These are phyloP conservation scores for Drosophila pallidifrons DNA, from an alignment of 1,140 invertebrate genomes.

Conservation along the genomic window DNA sequence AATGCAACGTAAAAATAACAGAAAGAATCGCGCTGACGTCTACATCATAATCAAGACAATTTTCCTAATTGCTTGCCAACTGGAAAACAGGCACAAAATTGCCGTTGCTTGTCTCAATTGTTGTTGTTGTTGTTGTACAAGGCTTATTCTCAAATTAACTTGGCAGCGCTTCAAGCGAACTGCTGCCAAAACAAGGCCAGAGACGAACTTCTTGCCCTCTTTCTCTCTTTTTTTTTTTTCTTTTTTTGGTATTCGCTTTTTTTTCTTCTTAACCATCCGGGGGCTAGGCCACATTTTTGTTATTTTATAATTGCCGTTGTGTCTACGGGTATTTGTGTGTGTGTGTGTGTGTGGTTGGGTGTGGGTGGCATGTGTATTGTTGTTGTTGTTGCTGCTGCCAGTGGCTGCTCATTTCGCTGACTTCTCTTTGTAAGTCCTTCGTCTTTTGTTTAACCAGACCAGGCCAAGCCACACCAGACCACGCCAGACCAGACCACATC, in stretches of 20 bases:
- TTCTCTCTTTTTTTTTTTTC: background rate
- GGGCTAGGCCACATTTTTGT: constrained; percentile 51
- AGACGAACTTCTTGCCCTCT: background rate
- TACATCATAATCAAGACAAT: constrained; percentile 26
- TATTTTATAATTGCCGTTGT: constrained; percentile 64
- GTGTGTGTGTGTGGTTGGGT: constrained; percentile 7
- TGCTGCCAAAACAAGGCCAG: constrained; percentile 15
- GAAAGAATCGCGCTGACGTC: background rate
- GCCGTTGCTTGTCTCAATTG: background rate
- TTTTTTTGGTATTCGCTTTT: background rate
- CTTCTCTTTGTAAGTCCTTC: constrained; percentile 39
- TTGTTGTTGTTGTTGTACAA: background rate
- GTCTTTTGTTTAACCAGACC: constrained; percentile 48
- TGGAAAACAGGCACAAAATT: background rate
- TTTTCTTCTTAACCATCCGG: constrained; percentile 1
- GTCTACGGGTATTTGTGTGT: constrained; percentile 6
- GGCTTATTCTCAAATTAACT: constrained; percentile 40
- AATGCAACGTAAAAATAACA: constrained; percentile 8
- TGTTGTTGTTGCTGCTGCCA: constrained; percentile 19
- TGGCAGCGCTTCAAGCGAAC: constrained; percentile 23
- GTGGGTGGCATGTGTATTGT: constrained; percentile 1
- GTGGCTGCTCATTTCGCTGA: constrained; percentile 40
- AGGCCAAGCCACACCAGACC: constrained; percentile 6
- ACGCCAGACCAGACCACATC: constrained; percentile 1
- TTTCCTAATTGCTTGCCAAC: constrained; percentile 25